A percentile compares a stretch with the other conserved stretches of the same genome.
These are phyloP conservation scores for Scaptomyza flava DNA, from an alignment of 2,888 invertebrate genomes.

Conservation along the genomic window DNA sequence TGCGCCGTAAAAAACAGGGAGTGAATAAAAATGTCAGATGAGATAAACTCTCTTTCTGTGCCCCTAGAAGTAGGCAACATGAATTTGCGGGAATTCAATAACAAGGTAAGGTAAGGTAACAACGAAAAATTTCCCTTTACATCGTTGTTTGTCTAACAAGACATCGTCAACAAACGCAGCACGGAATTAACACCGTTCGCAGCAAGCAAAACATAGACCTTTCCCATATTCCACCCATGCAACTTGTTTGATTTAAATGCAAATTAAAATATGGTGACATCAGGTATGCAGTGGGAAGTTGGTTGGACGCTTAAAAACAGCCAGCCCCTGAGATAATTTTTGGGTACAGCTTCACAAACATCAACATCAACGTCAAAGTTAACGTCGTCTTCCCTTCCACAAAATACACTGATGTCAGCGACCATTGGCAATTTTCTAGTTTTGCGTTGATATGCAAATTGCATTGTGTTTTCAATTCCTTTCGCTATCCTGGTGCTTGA, in stretches of 20 bases:
- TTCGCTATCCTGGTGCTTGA: background rate
- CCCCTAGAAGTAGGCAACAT: conserved; percentile 24
- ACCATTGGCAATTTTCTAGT: conserved; percentile 32
- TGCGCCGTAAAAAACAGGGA: conserved; percentile 22
- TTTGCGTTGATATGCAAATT: conserved; percentile 66
- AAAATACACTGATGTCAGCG: conserved; percentile 31
- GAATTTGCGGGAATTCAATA: background rate
- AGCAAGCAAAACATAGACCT: conserved; percentile 13
- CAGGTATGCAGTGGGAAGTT: background rate
- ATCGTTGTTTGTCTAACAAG: conserved; percentile 8
- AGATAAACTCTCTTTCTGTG: background rate
- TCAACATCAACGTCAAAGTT: background rate
- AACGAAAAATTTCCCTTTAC: background rate
- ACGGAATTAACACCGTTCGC: conserved; percentile 8
- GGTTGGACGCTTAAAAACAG: background rate
- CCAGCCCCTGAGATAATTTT: background rate
- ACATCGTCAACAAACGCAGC: conserved; percentile 40
- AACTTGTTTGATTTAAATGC: conserved; percentile 68
- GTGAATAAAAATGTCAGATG: background rate
- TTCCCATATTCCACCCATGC: background rate
- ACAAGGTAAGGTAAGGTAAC: no score
- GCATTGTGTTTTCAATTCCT: conserved; percentile 57
- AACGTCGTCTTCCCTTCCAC: conserved; percentile 7
- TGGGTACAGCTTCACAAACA: conserved; percentile 15
- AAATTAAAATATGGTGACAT: conserved; percentile 56